Evolutionary conservation across 2,797 vertebrate species (phyloP).

Genomic region (Staurois parvus): DNA sequence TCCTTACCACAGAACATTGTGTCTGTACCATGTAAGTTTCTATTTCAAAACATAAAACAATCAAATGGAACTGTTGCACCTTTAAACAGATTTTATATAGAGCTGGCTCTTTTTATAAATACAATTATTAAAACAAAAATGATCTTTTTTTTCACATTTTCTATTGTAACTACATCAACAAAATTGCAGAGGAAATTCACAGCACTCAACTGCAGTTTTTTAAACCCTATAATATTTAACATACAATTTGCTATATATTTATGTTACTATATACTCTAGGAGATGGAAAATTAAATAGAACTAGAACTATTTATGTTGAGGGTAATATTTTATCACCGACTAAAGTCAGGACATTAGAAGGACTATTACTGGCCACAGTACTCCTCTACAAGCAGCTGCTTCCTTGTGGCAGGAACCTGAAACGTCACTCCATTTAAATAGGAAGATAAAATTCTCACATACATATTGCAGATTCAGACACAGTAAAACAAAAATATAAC

Average conservation of each 20-base stretch:
- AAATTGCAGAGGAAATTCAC: constrained; percentile 59
- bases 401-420: constrained; percentile 40
- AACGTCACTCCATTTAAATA: constrained; percentile 58
- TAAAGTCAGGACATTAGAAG: constrained; percentile 53
- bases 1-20: background rate
- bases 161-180: constrained; percentile 57
- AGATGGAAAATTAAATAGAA: constrained; percentile 50
- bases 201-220: constrained; percentile 58
- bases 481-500: constrained; percentile 58
- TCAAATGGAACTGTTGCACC: constrained; percentile 43
- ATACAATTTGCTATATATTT: constrained; percentile 60
- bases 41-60: background rate
- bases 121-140: constrained; percentile 53
- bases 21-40: constrained; percentile 6
- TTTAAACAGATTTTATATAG: constrained; percentile 49
- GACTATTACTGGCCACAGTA: constrained; percentile 54
- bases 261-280: constrained; percentile 58
- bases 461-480: constrained; percentile 57
- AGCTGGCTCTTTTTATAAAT: constrained; percentile 47
- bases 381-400: constrained; percentile 56
- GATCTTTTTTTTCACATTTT: constrained; percentile 45
- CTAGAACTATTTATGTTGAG: constrained; percentile 50
- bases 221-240: constrained; percentile 59
- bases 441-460: constrained; percentile 53
- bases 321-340: constrained; percentile 53